These are phyloP conservation scores for Polyommatus icarus DNA, from an alignment of 2,888 invertebrate genomes.

Conservation along the genomic window DNA sequence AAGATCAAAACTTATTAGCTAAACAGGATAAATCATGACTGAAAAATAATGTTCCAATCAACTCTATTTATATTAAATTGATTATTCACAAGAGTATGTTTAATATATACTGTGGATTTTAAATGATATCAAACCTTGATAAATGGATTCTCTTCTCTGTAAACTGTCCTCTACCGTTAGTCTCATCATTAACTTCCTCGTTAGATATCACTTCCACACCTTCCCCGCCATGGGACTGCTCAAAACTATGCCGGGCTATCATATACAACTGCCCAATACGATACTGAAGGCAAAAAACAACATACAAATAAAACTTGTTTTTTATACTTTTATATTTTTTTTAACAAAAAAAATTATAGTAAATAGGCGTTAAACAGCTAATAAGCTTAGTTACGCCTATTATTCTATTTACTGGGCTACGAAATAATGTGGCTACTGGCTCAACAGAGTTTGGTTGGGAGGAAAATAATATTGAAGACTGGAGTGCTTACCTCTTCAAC, in stretches of 20 bases:
- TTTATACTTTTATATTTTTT: background rate
- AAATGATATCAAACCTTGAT: constrained; percentile 82
- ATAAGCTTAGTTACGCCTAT: background rate
- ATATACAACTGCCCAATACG: constrained; percentile 95
- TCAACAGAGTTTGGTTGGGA: background rate
- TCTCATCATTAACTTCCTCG: constrained; percentile 87
- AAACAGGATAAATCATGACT: background rate
- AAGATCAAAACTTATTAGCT: background rate
- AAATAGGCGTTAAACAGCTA: too few species aligned
- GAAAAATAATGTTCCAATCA: background rate
- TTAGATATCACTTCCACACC: constrained; percentile 95
- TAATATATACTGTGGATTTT: background rate
- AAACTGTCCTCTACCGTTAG: constrained; percentile 91
- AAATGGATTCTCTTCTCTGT: constrained; percentile 95
- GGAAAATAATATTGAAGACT: constrained; percentile 1
- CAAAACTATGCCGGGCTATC: constrained; percentile 96
- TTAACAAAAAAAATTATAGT: background rate
- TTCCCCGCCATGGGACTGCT: constrained; percentile 93
- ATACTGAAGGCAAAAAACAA: constrained; percentile 82
- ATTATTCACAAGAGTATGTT: background rate
- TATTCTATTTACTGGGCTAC: background rate
- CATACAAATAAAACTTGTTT: background rate
- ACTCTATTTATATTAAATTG: background rate
- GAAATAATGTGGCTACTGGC: background rate
- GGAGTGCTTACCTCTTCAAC: constrained; percentile 89